Evolutionary conservation across 2,113 vertebrate species (phyloP), one percentile per base, ranked within the genome.

Genomic region (Mohoua ochrocephala): DNA sequence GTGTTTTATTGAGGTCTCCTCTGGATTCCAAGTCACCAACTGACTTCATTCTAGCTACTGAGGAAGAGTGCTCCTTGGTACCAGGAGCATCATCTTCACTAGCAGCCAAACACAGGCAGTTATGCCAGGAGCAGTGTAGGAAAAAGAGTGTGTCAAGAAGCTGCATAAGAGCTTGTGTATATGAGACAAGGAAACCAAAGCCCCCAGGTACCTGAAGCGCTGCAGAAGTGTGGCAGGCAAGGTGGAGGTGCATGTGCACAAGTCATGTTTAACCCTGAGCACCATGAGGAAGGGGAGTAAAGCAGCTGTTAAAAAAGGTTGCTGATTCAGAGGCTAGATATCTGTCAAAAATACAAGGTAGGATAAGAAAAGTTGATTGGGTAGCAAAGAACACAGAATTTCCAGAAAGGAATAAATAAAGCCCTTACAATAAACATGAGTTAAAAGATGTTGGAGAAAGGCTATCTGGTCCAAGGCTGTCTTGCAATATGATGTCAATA

Each of bases 171-270:
- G 5, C 15, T 63, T 53, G 21, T 22, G 11, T 27, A 12, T 8
- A 12, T 27, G 35, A 78, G 31, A 33, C 4, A 5, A 84, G 12
- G 15, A 56, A 67, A 67, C 4, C 1, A 4, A 82, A 74, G 35
- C 6, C 5, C 23, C 13, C 0, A 0, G 23, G 41, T 30, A n/a
- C 23, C 45, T 84, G 50, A 64, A 89, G 74, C 0, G 3, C 26
- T 2, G 3, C 28, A 30, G 27, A 52, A 71, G 4, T 4, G 23
- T n/a, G n/a, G 23, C 37, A 81, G 35, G 41, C 10, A 81, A 56
- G 53, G 7, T 61, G 56, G 42, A 81, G 52, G 13, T n/a, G 35
- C 10, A n/a, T 2, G 2, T 39, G 28, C 3, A 2, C 0, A 0
- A 53, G 42, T 17, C 18, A 1, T 61, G 15, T 31, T 84, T 70